Percentiles rank a stretch among this genome's conserved stretches.
Evolutionary conservation across 2,888 invertebrate species (phyloP).

Genomic region (Melipona bicolor): DNA sequence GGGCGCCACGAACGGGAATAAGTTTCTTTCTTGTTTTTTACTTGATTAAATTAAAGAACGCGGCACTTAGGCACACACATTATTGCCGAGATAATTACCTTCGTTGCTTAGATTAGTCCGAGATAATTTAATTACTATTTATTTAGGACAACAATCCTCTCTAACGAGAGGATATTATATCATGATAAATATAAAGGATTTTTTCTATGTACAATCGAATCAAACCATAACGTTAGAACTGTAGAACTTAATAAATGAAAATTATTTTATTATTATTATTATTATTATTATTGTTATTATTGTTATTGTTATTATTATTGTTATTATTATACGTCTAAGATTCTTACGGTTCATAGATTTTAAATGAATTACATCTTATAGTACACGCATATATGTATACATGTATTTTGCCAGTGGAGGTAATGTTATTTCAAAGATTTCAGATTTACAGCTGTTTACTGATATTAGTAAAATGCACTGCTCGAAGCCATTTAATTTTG

Average conservation of each 20-base stretch:
- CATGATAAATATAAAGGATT: neutral
- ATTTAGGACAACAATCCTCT: neutral
- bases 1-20: slow-evolving; percentile 15
- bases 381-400: neutral
- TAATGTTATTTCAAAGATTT: neutral
- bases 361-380: no score
- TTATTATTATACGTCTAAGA: no score
- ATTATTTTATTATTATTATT: neutral
- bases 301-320: no score
- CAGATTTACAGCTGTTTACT: neutral
- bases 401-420: neutral
- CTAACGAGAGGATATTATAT: neutral
- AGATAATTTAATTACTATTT: slow-evolving; percentile 18
- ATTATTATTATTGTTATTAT: no score
- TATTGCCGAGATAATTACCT: slow-evolving; percentile 33
- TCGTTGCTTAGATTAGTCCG: neutral
- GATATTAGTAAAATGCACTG: neutral
- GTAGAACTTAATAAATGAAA: neutral
- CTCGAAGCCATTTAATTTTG: neutral
- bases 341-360: no score
- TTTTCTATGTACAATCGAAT: neutral
- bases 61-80: slow-evolving; percentile 3
- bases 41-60: no score
- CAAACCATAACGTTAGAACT: neutral
- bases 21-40: slow-evolving; percentile 2